These are phyloP conservation scores for Lithophane ornitopus DNA, from an alignment of 2,888 invertebrate species.

Conservation along the genomic window DNA sequence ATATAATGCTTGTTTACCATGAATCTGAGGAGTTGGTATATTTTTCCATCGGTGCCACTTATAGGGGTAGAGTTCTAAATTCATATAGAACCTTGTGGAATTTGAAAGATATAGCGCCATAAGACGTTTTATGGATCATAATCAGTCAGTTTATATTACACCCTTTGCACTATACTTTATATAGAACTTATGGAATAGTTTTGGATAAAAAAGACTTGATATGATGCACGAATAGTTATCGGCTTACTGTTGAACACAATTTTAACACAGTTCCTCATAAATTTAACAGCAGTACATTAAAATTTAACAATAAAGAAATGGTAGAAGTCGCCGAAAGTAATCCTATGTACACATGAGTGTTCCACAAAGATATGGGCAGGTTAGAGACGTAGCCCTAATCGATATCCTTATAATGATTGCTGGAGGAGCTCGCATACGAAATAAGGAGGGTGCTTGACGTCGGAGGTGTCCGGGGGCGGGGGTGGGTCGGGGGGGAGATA, in stretches of 20 bases:
- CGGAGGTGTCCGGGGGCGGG: slow-evolving; percentile 86
- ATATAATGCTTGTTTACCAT: slow-evolving; percentile 56
- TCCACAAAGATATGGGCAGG: slow-evolving; percentile 88
- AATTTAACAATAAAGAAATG: slow-evolving; percentile 55
- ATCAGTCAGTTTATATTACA: slow-evolving; percentile 41
- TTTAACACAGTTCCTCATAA: background rate
- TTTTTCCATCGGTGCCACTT: slow-evolving; percentile 6
- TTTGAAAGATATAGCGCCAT: slow-evolving; percentile 15
- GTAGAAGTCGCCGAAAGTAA: slow-evolving; percentile 70
- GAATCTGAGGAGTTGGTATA: slow-evolving; percentile 20
- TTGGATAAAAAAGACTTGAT: background rate
- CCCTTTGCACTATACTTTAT: slow-evolving; percentile 3
- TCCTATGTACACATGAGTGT: slow-evolving; percentile 85
- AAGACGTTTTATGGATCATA: slow-evolving; percentile 38
- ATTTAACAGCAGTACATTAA: slow-evolving; percentile 33
- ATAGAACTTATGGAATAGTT: slow-evolving; percentile 3
- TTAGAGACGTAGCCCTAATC: slow-evolving; percentile 89
- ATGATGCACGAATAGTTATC: background rate
- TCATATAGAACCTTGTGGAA: slow-evolving; percentile 17
- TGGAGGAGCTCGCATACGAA: slow-evolving; percentile 91
- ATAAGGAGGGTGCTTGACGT: slow-evolving; percentile 90
- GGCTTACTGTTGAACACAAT: background rate
- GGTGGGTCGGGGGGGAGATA: slow-evolving; percentile 83
- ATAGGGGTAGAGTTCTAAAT: background rate
- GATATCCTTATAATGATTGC: slow-evolving; percentile 91